Evolutionary conservation across 2,797 vertebrate species (phyloP).

Genomic region (Diplodus sargus): DNA sequence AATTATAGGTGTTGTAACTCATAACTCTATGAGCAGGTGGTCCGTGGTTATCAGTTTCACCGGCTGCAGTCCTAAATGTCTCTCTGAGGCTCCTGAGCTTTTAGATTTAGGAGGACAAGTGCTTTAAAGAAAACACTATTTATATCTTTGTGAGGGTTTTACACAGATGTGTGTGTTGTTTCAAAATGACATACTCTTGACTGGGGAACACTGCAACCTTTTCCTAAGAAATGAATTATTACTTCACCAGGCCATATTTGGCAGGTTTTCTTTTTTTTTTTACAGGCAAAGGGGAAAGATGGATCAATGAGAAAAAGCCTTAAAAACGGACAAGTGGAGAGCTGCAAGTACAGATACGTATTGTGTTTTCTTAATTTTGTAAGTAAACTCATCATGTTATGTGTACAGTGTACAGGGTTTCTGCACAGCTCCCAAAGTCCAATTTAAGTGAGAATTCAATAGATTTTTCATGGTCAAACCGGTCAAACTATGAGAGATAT

Average conservation of each 20-base stretch:
- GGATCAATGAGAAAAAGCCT: neutral
- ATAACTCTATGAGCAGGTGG: conserved; percentile 13
- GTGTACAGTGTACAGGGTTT: too few species aligned
- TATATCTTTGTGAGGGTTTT: conserved; percentile 9
- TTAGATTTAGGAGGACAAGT: conserved; percentile 18
- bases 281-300: neutral
- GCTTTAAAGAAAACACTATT: conserved; percentile 22
- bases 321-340: neutral
- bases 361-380: neutral
- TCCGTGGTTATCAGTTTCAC: neutral
- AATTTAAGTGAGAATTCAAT: too few species aligned
- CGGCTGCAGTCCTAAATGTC: conserved; percentile 14
- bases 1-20: neutral
- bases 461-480: neutral
- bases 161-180: neutral
- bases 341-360: neutral
- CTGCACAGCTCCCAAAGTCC: neutral
- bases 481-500: neutral
- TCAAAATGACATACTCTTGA: neutral
- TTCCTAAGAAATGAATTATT: neutral
- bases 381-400: neutral
- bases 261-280: neutral
- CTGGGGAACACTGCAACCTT: neutral
- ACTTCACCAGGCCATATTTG: conserved; percentile 6
- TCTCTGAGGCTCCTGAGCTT: neutral